Conservation (phyloP, 2,888 invertebrate species). For the Prenolepis imparis region DNA sequence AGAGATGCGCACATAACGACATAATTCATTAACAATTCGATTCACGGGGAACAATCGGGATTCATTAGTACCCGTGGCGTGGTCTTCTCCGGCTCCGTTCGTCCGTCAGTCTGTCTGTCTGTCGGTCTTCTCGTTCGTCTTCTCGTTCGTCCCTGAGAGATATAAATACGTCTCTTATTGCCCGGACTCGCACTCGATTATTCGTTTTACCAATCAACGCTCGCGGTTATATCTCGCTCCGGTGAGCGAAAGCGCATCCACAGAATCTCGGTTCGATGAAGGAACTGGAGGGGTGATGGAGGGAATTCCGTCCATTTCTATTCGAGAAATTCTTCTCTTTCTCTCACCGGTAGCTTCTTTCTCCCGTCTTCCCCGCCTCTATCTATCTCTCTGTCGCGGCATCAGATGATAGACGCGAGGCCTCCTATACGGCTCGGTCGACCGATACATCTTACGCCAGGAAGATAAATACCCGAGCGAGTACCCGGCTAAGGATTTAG, state of each 20-base stretch:
- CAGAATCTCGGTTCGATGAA: conserved; percentile 73
- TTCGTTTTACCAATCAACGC: conserved; percentile 78
- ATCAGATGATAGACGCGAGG: conserved; percentile 73
- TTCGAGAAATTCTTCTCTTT: conserved; percentile 39
- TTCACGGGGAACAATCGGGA: conserved; percentile 84
- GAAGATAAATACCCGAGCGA: conserved; percentile 72
- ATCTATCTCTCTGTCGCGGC: conserved; percentile 64
- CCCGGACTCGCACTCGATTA: conserved; percentile 70
- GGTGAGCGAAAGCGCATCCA: conserved; percentile 62
- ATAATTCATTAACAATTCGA: conserved; percentile 85
- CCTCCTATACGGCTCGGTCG: conserved; percentile 51
- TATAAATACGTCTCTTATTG: conserved; percentile 79
- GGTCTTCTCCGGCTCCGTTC: conserved; percentile 66
- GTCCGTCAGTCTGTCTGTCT: conserved; percentile 62
- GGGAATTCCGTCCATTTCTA: conserved; percentile 54
- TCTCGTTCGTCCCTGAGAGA: conserved; percentile 64
- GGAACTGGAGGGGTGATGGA: conserved; percentile 31
- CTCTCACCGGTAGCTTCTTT: conserved; percentile 34
- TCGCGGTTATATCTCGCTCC: conserved; percentile 62
- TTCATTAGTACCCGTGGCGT: conserved; percentile 80
- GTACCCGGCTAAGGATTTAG: conserved; percentile 64
- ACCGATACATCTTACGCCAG: conserved; percentile 72
- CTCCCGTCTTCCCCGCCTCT: conserved; percentile 33
- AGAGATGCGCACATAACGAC: conserved; percentile 73
- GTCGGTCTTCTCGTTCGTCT: conserved; percentile 63